Conservation (phyloP, 2,888 invertebrate species). For the Beris chalybata region DNA sequence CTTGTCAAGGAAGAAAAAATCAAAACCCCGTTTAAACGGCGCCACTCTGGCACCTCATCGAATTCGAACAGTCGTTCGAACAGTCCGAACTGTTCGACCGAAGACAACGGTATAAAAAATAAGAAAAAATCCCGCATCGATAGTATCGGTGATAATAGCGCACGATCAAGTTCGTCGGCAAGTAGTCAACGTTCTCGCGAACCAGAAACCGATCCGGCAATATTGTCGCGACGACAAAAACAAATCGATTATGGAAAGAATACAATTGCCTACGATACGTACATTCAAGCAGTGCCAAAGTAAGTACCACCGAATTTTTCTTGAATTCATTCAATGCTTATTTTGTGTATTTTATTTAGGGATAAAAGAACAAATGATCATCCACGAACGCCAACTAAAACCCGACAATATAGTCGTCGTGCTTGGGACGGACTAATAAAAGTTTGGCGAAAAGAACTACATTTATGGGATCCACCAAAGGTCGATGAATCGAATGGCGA, state of each 20-base stretch:
- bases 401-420: slow-evolving; percentile 82
- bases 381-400: slow-evolving; percentile 89
- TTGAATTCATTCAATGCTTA: neutral
- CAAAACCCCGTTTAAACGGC: slow-evolving; percentile 55
- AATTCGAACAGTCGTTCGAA: slow-evolving; percentile 49
- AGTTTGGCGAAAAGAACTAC: slow-evolving; percentile 83
- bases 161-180: slow-evolving; percentile 44
- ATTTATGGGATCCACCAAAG: slow-evolving; percentile 70
- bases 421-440: slow-evolving; percentile 90
- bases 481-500: slow-evolving; percentile 9
- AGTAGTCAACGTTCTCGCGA: slow-evolving; percentile 45
- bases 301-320: slow-evolving; percentile 55
- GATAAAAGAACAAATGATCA: slow-evolving; percentile 68
- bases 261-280: slow-evolving; percentile 83
- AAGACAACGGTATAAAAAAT: slow-evolving; percentile 24
- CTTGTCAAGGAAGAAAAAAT: slow-evolving; percentile 53
- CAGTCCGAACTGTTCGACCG: slow-evolving; percentile 44
- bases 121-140: slow-evolving; percentile 43
- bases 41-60: slow-evolving; percentile 50
- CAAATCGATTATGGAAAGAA: slow-evolving; percentile 96
- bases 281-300: slow-evolving; percentile 69
- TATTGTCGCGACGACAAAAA: slow-evolving; percentile 81
- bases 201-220: slow-evolving; percentile 70
- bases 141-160: slow-evolving; percentile 15
- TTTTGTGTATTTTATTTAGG: slow-evolving; percentile 54